Conservation (phyloP, 2,888 invertebrate genomes). For the Epistrophe grossulariae region DNA sequence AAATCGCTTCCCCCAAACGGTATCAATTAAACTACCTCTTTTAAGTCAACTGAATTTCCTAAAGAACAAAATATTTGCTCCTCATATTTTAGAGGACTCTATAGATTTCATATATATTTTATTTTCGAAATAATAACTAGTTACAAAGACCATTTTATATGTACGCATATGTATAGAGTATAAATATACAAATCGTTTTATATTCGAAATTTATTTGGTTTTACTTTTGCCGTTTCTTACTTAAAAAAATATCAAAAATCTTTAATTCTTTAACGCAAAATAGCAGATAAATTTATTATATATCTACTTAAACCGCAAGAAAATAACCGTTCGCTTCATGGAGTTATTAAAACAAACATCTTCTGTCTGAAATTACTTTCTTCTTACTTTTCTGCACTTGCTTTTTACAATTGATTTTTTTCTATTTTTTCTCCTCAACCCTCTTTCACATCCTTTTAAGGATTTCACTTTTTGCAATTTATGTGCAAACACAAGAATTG, state of each 20-base stretch:
- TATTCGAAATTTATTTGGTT: too few species aligned
- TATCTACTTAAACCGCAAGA: neutral
- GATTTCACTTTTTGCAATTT: conserved; percentile 60
- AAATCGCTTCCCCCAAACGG: too few species aligned
- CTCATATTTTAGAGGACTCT: too few species aligned
- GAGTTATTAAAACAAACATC: conserved; percentile 66
- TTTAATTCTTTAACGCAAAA: neutral
- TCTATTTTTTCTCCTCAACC: conserved; percentile 13
- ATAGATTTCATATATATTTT: too few species aligned
- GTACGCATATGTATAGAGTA: too few species aligned
- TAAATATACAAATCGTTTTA: too few species aligned
- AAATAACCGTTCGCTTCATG: conserved; percentile 24
- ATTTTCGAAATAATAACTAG: too few species aligned
- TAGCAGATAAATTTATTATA: neutral
- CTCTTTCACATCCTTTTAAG: conserved; percentile 9
- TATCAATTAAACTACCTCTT: too few species aligned
- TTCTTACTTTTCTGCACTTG: conserved; percentile 29
- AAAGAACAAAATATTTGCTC: too few species aligned
- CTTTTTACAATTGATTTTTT: conserved; percentile 60
- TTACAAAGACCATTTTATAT: too few species aligned
- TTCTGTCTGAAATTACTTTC: conserved; percentile 43
- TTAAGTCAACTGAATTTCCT: too few species aligned
- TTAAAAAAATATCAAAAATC: neutral
- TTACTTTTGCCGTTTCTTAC: neutral
- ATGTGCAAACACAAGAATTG: conserved; percentile 68